These are phyloP conservation scores for Zenarchopterus dispar DNA, from an alignment of 2,797 vertebrate genomes.

Conservation along the genomic window DNA sequence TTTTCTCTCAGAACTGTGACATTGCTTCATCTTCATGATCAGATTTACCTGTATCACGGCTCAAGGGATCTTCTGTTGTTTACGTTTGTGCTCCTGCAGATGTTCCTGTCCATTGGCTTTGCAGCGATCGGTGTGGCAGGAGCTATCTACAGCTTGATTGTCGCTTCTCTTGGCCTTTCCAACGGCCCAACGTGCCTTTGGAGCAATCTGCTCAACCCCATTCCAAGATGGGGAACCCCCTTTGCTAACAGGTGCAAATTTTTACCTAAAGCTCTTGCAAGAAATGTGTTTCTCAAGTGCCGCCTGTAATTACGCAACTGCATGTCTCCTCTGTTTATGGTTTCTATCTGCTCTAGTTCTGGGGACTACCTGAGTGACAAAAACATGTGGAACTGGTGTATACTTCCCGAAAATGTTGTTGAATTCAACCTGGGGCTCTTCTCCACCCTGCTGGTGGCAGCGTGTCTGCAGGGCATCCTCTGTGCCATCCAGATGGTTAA, in stretches of 20 bases:
- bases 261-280: neutral
- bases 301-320: neutral
- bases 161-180: conserved; percentile 65
- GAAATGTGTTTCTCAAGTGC: neutral
- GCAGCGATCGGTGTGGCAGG: conserved; percentile 73
- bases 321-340: neutral
- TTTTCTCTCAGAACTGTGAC: too few species aligned
- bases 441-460: conserved; percentile 56
- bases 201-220: fast-evolving
- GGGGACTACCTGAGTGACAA: conserved; percentile 67
- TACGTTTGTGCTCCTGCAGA: conserved; percentile 60
- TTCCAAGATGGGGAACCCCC: neutral
- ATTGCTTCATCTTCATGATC: too few species aligned
- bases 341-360: conserved; percentile 39
- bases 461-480: conserved; percentile 59
- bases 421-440: conserved; percentile 80
- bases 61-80: neutral
- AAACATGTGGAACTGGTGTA: conserved; percentile 42
- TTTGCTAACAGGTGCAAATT: conserved; percentile 48
- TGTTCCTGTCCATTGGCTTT: conserved; percentile 84
- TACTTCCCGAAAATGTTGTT: conserved; percentile 57
- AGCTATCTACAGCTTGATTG: conserved; percentile 64
- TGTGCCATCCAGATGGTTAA: conserved; percentile 78
- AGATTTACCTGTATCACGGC: too few species aligned
- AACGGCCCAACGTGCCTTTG: conserved; percentile 69